Evolutionary conservation across 2,888 invertebrate species (phyloP), one percentile per base, ranked within the genome.

Genomic region (Cerceris rybyensis): DNA sequence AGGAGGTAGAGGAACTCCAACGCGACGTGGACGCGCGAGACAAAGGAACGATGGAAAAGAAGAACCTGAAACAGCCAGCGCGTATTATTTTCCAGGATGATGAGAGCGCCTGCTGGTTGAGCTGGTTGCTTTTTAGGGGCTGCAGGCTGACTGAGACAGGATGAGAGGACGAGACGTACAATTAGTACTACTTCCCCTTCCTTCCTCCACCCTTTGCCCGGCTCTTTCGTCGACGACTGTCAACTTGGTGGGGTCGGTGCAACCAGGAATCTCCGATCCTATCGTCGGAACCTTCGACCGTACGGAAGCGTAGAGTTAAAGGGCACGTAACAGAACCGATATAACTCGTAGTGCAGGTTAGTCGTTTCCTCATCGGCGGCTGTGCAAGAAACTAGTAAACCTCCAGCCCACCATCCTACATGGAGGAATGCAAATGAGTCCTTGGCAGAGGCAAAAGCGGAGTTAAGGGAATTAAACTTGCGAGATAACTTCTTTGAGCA

Each of bases 11-110:
- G 73, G 58, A 73, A 78, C 75, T 67, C 74, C 75, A 70, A 85
- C 81, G 81, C 85, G 83, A 81, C 77, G 81, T 76, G 75, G 77
- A 81, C 78, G 75, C 82, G 74, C 73, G 77, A 86, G 87, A 89
- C 89, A 89, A 89, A 89, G 86, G 85, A 79, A 85, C 86, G 87
- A 85, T 84, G 80, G 83, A 81, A 88, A 90, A 85, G 81, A 78
- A 83, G 76, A 80, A 82, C 77, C 69, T 81, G 80, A 78, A 69
- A 42, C 84, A 84, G 82, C 82, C 83, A 73, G 73, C 83, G 70
- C 77, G 84, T 86, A 87, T 89, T 89, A 89, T 89, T 88, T 83
- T 82, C 78, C 73, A 75, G 79, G 84, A 83, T 80, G 81, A 82
- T 80, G 80, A 88, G 80, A 80, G 78, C 72, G 78, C 67, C 75